phyloP scores from a whole-genome alignment of 2,797 vertebrate species.

The Cynopterus sphinx region DNA sequence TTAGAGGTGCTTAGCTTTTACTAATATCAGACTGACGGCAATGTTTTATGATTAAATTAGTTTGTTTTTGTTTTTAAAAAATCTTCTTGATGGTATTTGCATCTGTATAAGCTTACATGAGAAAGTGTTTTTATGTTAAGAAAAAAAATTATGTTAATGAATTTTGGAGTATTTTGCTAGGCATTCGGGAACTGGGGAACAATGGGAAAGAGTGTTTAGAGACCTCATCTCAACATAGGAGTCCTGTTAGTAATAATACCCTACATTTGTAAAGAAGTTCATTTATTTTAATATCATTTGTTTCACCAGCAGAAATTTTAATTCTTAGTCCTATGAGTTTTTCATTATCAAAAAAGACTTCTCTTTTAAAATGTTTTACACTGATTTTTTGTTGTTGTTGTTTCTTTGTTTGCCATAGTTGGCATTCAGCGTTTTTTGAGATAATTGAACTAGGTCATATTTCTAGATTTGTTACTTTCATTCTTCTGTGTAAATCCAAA shows the following conservation, averaged over 20 bases:
- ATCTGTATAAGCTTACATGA: background rate
- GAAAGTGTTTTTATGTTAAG: background rate
- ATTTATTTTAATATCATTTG: background rate
- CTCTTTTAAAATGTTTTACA: background rate
- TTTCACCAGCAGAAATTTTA: background rate
- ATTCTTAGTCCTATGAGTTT: background rate
- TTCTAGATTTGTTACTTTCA: background rate
- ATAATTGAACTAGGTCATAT: background rate
- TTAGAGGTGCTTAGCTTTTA: background rate
- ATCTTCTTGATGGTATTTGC: background rate
- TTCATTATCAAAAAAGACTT: background rate
- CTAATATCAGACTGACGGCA: background rate
- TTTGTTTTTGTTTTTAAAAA: constrained; percentile 27
- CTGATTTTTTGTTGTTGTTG: background rate
- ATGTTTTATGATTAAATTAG: background rate
- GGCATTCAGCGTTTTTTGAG: background rate
- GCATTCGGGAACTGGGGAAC: background rate
- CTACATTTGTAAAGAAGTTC: background rate
- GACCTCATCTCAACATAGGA: background rate
- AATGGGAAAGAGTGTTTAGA: background rate
- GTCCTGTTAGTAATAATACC: background rate
- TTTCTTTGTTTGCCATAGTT: background rate
- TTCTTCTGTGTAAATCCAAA: background rate
- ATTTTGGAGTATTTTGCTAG: background rate
- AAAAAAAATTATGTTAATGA: background rate